Evolutionary conservation across 1,140 invertebrate genomes (phyloP), one percentile per base, ranked within the genome.

Genomic region (Contarinia nasturtii): DNA sequence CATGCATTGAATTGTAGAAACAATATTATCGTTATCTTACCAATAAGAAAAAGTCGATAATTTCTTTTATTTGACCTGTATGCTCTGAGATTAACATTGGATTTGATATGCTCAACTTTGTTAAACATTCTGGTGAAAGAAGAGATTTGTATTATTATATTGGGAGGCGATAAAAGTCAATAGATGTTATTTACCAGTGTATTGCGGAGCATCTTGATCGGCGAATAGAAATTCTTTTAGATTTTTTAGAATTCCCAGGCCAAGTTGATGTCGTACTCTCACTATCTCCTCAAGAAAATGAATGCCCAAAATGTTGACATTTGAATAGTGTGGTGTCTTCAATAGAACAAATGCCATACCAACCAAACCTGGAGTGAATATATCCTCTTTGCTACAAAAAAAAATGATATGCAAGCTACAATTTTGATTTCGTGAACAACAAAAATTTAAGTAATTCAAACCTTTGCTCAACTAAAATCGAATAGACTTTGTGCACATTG

Each of bases 31-130:
- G n/a, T n/a, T 19, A 2, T 52, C 57, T 47, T 48, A 47, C 60
- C 58, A 57, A 59, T 14, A 62, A 49, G 49, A 63, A 58, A 37
- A 58, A 58, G 19, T 60, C 58, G 55, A 63, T 50, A 7, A 63
- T 55, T n/a, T 54, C 52, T 47, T 56, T 55, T 5, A 63, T 61
- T 11, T 56, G 52, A 11, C 57, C 57, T 0, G 52, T 27, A 36
- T 58, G 62, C 41, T 62, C 60, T 0, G 60, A 62, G 5, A 63
- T 55, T 1, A 60, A 62, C 38, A 56, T 61, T 2, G 60, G 60
- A 49, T 62, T 58, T 10, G 58, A 54, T n/a, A 61, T 54, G 38
- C 58, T 61, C 14, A 63, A 27, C 37, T 58, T 46, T 10, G 57
- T 59, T 2, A 63, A 47, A 41, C 60, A 63, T 48, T 63, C 60